Conservation (phyloP, 2,113 vertebrate species). For the Apistogramma diplotaenia region DNA sequence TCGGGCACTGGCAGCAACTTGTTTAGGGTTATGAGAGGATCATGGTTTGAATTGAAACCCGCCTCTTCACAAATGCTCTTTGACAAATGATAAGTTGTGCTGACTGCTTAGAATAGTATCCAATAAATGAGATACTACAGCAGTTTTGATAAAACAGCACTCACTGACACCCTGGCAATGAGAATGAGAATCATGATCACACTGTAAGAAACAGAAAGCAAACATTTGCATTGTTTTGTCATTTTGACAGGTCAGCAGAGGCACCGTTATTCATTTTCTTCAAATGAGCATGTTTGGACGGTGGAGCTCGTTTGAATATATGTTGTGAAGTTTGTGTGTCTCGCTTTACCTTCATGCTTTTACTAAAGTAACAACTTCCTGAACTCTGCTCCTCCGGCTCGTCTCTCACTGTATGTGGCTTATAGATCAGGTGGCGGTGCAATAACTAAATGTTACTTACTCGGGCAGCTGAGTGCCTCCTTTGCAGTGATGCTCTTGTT, state of each 20-base stretch:
- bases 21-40: background rate
- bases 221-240: accelerated
- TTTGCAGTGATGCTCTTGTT: constrained; percentile 95
- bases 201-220: background rate
- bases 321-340: background rate
- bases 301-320: no score
- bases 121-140: background rate
- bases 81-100: background rate
- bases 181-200: background rate
- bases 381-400: background rate
- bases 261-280: no score
- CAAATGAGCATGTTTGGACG: no score
- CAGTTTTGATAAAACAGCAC: background rate
- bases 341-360: background rate
- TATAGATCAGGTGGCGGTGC: background rate
- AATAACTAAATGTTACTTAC: constrained; percentile 59
- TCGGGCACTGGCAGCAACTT: background rate
- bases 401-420: background rate
- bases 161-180: background rate
- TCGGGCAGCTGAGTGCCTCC: constrained; percentile 90
- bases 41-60: background rate
- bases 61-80: background rate
- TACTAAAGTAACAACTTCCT: background rate
- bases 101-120: no score
- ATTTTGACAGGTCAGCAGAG: no score